phyloP scores from a whole-genome alignment of 2,797 vertebrate genomes.

The Phoxinus dragarum region DNA sequence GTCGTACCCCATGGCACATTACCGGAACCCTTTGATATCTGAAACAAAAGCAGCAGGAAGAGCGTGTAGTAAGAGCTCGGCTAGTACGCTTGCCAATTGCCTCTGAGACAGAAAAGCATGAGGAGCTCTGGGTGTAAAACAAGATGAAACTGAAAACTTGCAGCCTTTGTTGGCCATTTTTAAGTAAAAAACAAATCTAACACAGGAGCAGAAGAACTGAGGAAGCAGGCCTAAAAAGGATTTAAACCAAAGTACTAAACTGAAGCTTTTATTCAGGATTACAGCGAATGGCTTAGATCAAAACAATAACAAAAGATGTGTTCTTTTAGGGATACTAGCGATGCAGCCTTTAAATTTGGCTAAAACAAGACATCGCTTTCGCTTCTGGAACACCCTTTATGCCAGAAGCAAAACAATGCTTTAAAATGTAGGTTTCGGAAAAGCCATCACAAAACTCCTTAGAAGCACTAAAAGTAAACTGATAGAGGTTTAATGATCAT shows the following conservation, averaged over 20 bases:
- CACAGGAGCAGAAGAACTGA: background rate
- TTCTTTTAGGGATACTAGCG: background rate
- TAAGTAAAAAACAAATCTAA: background rate
- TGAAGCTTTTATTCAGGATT: no score
- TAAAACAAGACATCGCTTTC: background rate
- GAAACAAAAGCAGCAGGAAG: background rate
- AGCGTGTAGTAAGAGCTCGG: background rate
- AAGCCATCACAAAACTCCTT: background rate
- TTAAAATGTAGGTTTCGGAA: background rate
- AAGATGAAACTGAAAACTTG: background rate
- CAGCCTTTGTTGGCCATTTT: background rate
- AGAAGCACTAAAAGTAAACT: slow-evolving; percentile 20
- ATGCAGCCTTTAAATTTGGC: background rate
- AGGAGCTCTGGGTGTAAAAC: slow-evolving; percentile 7
- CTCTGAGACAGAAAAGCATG: background rate
- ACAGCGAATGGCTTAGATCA: no score
- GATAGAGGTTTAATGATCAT: slow-evolving; percentile 13
- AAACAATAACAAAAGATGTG: no score
- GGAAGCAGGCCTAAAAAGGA: background rate
- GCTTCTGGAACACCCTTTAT: background rate
- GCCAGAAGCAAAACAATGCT: background rate
- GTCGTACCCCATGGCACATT: slow-evolving; percentile 99
- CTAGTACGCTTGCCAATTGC: background rate
- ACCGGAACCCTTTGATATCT: slow-evolving; percentile 79
- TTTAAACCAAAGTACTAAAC: background rate